Evolutionary conservation across 2,888 invertebrate genomes (phyloP), one percentile per base, ranked within the genome.

Genomic region (Parapristionchus giblindavisi): DNA sequence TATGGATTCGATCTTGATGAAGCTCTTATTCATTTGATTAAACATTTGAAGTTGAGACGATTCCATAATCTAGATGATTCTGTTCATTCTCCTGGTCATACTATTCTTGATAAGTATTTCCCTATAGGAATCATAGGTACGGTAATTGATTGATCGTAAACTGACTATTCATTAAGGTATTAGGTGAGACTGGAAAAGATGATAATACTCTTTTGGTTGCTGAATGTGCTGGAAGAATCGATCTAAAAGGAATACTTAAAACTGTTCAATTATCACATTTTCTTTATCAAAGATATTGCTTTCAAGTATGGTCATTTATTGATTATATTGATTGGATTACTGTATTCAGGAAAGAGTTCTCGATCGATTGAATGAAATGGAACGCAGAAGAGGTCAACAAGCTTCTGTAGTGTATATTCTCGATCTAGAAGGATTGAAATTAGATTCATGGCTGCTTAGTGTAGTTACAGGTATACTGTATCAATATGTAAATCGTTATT

Each of bases 141-240:
- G 48, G n/a, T 65, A 17, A 11, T 43, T 63, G n/a, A 11, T 6
- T 5, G 24, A 43, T 29, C 29, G 21, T 38, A 29, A 4, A 32
- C 27, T 27, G 29, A 8, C 63, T 63, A 27, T 27, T 14, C 5
- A 36, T 61, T n/a, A 5, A 3, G n/a, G n/a, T n/a, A n/a, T n/a
- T 61, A 83, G 83, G 84, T 6, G 81, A 82, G 48, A 80, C 83
- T 11, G 83, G 82, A 21, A 77, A 78, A 27, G 80, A 81, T 21
- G 56, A 71, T 17, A 82, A 83, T 58, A 78, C 78, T 43, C 77
- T 84, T 38, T 77, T 85, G 24, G 83, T 85, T 29, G 80, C 82
- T 54, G 84, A 85, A 75, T 81, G 83, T 66, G 84, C 83, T n/a
- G 84, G 84, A 5, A 75, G 80, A 60, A 83, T 83, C 56, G 84